Conservation (phyloP, 2,113 vertebrate species). For the Coptodon bakossiorum region DNA sequence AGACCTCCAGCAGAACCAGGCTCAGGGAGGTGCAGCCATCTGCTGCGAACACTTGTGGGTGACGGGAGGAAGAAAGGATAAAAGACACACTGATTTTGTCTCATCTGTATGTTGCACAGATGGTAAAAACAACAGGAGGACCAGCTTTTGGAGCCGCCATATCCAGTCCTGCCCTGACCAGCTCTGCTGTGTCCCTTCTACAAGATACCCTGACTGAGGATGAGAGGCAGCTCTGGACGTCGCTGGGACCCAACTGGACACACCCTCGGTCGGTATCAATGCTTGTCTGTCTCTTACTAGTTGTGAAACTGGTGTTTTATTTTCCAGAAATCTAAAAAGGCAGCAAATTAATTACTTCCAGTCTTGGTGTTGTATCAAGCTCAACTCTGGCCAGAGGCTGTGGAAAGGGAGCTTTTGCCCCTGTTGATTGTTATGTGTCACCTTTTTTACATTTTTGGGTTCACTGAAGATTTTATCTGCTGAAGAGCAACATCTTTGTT, state of each 20-base stretch:
- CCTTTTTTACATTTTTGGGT: not conserved
- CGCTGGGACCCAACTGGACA: conserved; percentile 82
- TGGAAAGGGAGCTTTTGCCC: not conserved
- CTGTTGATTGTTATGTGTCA: not conserved
- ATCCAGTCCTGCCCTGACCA: conserved; percentile 75
- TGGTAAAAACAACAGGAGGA: conserved; percentile 80
- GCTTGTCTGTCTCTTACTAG: not conserved
- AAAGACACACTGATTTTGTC: not conserved
- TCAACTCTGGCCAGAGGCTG: not conserved
- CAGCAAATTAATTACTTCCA: not conserved
- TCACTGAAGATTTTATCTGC: not conserved
- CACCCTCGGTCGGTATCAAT: conserved; percentile 62
- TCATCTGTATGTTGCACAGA: conserved; percentile 56
- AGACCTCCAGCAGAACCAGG: not conserved
- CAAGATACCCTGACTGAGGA: conserved; percentile 63
- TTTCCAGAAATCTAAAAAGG: not conserved
- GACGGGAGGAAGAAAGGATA: not conserved
- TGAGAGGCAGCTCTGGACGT: conserved; percentile 77
- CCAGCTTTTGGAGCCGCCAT: conserved; percentile 71
- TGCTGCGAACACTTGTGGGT: not conserved
- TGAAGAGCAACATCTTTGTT: not conserved
- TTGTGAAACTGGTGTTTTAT: not conserved
- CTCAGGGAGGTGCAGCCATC: not conserved
- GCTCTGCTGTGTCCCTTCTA: conserved; percentile 75
- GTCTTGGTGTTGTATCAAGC: not conserved